Percentiles rank a stretch among this genome's conserved stretches.
phyloP scores from a whole-genome alignment of 2,888 invertebrate species.

The Patella pellucida region DNA sequence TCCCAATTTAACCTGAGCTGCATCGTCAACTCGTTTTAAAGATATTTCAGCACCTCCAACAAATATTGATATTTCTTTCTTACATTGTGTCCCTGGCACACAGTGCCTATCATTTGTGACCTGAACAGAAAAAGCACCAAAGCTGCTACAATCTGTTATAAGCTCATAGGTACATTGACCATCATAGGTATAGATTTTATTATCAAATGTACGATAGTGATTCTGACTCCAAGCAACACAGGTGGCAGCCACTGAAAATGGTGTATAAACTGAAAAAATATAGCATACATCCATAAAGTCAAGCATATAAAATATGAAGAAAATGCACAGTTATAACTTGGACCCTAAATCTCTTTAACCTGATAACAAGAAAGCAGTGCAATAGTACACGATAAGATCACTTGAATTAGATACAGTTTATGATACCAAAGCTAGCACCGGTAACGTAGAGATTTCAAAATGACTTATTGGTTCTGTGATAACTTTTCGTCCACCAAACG shows the following conservation, averaged over 20 bases:
- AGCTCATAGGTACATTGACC: slow-evolving; percentile 81
- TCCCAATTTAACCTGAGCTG: slow-evolving; percentile 50
- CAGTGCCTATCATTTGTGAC: slow-evolving; percentile 75
- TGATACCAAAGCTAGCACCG: no score
- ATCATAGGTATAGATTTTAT: slow-evolving; percentile 81
- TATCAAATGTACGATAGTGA: slow-evolving; percentile 89
- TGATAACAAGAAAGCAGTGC: no score
- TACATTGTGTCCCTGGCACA: slow-evolving; percentile 72
- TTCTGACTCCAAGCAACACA: slow-evolving; percentile 86
- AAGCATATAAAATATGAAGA: no score
- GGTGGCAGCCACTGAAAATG: slow-evolving; percentile 71
- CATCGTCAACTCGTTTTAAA: slow-evolving; percentile 39
- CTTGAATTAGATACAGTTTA: no score
- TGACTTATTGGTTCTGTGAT: no score
- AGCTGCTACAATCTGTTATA: slow-evolving; percentile 77
- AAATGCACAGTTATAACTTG: no score
- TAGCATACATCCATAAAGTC: no score
- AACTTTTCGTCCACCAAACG: no score
- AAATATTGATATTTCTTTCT: slow-evolving; percentile 77
- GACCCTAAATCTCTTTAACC: no score
- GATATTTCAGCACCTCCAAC: slow-evolving; percentile 77
- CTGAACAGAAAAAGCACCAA: slow-evolving; percentile 79
- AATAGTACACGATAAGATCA: no score
- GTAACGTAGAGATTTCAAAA: no score
- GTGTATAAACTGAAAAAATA: slow-evolving; percentile 23